Evolutionary conservation across 2,888 invertebrate genomes (phyloP), one percentile per base, ranked within the genome.

Genomic region (Rhingia rostrata): DNA sequence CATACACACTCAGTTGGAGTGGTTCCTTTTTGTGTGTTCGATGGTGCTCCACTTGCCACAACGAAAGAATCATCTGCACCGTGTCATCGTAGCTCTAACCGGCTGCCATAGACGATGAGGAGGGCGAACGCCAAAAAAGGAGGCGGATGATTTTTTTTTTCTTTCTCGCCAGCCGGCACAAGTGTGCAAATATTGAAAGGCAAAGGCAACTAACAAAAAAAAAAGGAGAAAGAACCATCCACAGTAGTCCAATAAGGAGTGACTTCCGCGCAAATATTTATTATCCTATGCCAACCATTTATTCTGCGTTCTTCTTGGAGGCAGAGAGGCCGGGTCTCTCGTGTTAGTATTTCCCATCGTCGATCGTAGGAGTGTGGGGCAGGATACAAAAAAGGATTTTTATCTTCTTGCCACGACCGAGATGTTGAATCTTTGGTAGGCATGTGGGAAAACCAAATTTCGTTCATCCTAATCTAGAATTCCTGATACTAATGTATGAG

Each of bases 261-360:
- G 79, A 84, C 84, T 84, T 84, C 70, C 79, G 70, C 74, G 84
- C 79, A 84, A 84, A 84, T 84, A 84, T 84, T 84, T 84, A 84
- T 84, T 84, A 84, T 84, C 79, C 84, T 74, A 74, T 75, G 70
- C 74, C 64, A 70, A 67, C 79, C 74, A 84, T 84, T 79, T 80
- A 79, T 84, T 69, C 74, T 66, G 70, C 60, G 83, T 74, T 83
- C 56, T 39, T 54, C 22, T 14, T 39, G 6, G 41, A 14, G 33
- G 35, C 9, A 12, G 39, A 32, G 39, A 30, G 7, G 37, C 3
- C 4, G 30, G 51, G 32, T 12, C 12, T 1, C 49, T 33, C 5
- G 37, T 7, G 10, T 30, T 30, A 1, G 22, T 22, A 22, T 49
- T 41, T 60, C 22, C 64, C 58, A 39, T 60, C 75, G 43, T 64